A percentile compares a stretch with the other conserved stretches of the same genome.
Evolutionary conservation across 1,140 invertebrate species (phyloP).

Genomic region (Patella vulgata): DNA sequence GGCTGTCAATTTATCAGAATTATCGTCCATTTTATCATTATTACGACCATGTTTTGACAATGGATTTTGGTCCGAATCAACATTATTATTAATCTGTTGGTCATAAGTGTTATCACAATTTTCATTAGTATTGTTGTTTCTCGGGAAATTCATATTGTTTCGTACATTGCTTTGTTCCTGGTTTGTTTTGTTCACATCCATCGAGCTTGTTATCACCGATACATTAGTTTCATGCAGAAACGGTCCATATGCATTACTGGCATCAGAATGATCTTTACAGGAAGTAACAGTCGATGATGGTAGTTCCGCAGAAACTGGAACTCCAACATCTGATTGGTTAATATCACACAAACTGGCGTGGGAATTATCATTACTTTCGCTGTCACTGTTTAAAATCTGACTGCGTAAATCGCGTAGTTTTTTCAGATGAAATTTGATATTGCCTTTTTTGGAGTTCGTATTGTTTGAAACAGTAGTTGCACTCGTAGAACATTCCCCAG

Average conservation of each 20-base stretch:
- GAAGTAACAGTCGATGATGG: background rate
- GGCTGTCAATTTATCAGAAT: too few species aligned
- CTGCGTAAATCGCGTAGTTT: constrained; percentile 41
- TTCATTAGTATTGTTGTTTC: too few species aligned
- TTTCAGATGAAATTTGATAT: constrained; percentile 35
- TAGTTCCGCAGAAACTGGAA: constrained; percentile 1
- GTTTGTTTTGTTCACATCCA: too few species aligned
- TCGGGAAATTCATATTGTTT: too few species aligned
- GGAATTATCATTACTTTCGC: constrained; percentile 36
- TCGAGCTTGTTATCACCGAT: background rate
- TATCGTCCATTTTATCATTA: too few species aligned
- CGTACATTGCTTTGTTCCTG: too few species aligned
- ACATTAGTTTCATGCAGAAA: background rate
- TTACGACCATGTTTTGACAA: too few species aligned
- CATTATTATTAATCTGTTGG: too few species aligned
- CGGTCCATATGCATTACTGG: background rate
- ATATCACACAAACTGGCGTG: constrained; percentile 3
- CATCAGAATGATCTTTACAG: background rate
- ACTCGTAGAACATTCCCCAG: constrained; percentile 8
- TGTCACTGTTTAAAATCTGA: constrained; percentile 42
- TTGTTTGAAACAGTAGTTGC: constrained; percentile 4
- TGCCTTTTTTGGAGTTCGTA: constrained; percentile 21
- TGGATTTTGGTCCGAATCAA: too few species aligned
- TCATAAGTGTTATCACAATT: too few species aligned
- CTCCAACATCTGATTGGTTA: background rate